Conservation (phyloP, 2,797 vertebrate genomes). For the Gouania willdenowi region DNA sequence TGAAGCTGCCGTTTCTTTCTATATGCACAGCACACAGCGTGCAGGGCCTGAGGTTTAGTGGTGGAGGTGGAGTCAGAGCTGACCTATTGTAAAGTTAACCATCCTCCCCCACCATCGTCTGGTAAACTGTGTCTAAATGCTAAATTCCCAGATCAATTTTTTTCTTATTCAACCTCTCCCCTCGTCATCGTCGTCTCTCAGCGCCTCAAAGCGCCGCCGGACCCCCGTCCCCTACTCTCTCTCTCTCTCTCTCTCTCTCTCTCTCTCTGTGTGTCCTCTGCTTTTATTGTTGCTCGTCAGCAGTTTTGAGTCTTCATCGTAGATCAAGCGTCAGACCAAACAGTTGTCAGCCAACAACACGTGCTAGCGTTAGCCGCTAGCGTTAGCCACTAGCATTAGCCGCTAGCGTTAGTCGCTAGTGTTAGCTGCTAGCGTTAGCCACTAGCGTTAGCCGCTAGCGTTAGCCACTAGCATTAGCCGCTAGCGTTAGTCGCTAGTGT, state of each 20-base stretch:
- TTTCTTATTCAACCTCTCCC: slow-evolving; percentile 71
- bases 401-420: no score
- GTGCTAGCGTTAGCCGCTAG: no score
- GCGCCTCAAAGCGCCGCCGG: slow-evolving; percentile 37
- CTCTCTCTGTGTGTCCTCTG: slow-evolving; percentile 49
- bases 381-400: no score
- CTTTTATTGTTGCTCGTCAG: no score
- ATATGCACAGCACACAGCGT: not conserved
- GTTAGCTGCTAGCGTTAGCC: no score
- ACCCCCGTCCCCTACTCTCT: slow-evolving; percentile 15
- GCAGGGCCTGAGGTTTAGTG: slow-evolving; percentile 32
- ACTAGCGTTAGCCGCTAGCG: no score
- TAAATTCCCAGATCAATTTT: slow-evolving; percentile 82
- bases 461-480: no score
- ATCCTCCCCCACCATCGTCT: slow-evolving; percentile 69
- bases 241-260: slow-evolving; percentile 33
- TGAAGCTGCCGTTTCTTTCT: no score
- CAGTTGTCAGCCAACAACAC: no score
- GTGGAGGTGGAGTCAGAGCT: slow-evolving; percentile 37
- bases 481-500: no score
- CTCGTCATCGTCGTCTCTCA: slow-evolving; percentile 34
- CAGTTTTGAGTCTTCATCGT: no score
- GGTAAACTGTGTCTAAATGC: slow-evolving; percentile 84
- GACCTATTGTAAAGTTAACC: slow-evolving; percentile 77
- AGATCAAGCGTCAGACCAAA: no score